A percentile compares a stretch with the other conserved stretches of the same genome.
phyloP scores from a whole-genome alignment of 2,113 vertebrate genomes.

The Gadus macrocephalus region DNA sequence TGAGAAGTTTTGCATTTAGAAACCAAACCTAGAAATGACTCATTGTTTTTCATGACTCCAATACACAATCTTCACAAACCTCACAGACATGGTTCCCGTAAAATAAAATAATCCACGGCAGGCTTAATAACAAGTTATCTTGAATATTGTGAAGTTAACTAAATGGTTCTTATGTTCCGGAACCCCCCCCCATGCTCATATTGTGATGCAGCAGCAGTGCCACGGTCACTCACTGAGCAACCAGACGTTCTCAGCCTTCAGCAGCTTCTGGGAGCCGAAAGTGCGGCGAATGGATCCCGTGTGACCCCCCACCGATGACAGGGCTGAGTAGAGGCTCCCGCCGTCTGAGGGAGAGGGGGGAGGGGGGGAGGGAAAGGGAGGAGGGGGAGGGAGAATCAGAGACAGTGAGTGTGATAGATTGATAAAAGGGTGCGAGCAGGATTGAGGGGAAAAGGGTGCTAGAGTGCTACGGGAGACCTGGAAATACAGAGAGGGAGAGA shows the following conservation, averaged over 20 bases:
- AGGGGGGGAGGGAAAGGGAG: conserved; percentile 7
- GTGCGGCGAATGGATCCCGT: conserved; percentile 71
- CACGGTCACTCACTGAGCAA: conserved; percentile 70
- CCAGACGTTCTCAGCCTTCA: conserved; percentile 79
- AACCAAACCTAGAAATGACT: not conserved
- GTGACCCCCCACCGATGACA: conserved; percentile 62
- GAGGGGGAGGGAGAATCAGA: not conserved
- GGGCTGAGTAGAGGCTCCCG: conserved; percentile 72
- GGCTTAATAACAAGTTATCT: not conserved
- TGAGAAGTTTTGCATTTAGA: not conserved
- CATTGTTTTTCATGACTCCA: not conserved
- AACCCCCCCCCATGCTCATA: not conserved
- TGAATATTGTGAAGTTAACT: not conserved
- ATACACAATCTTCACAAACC: not conserved
- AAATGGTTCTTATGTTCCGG: not conserved
- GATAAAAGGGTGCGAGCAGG: conserved; percentile 1
- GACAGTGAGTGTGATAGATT: not conserved
- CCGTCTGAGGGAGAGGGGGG: conserved; percentile 61
- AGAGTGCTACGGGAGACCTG: conserved; percentile 5
- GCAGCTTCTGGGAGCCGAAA: conserved; percentile 67
- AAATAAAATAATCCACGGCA: not conserved
- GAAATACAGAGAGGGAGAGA: conserved; percentile 20
- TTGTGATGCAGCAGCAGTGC: not conserved
- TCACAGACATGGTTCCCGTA: not conserved
- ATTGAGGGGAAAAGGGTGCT: conserved; percentile 6